phyloP scores from a whole-genome alignment of 37 sponge, comb jelly and placozoan genomes.

The Haliclona indistincta region DNA sequence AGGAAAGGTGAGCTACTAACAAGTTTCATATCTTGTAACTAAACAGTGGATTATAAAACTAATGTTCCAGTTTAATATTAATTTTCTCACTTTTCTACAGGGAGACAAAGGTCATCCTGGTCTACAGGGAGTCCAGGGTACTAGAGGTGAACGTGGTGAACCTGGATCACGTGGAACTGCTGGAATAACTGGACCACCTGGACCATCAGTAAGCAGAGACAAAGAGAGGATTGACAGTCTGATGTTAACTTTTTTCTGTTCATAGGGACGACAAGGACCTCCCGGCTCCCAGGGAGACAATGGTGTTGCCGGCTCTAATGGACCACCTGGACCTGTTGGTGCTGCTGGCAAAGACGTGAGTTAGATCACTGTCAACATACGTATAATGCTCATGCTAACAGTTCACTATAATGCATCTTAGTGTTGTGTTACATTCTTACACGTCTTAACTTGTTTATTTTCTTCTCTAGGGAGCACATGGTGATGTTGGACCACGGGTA shows the following conservation, averaged over 20 bases:
- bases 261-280: not conserved
- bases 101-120: slow-evolving; percentile 11
- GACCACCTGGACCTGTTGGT: slow-evolving; percentile 22
- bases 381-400: not conserved
- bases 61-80: not conserved
- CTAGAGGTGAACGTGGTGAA: slow-evolving; percentile 13
- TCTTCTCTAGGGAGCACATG: not conserved
- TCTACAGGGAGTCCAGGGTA: not conserved
- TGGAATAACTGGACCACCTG: slow-evolving; percentile 52
- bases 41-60: not conserved
- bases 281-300: slow-evolving; percentile 6
- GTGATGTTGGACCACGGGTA: slow-evolving; percentile 34
- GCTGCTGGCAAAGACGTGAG: too few relatives aligned
- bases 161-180: slow-evolving; percentile 39
- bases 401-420: not conserved
- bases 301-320: slow-evolving; percentile 25
- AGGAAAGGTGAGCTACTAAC: not conserved
- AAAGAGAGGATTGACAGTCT: not conserved
- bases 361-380: not conserved
- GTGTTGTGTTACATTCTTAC: not conserved
- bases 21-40: not conserved
- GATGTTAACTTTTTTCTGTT: not conserved
- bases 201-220: slow-evolving; percentile 16
- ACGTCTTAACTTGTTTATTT: not conserved
- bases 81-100: not conserved